Conservation (phyloP, 2,113 vertebrate genomes). For the Miniopterus natalensis region DNA sequence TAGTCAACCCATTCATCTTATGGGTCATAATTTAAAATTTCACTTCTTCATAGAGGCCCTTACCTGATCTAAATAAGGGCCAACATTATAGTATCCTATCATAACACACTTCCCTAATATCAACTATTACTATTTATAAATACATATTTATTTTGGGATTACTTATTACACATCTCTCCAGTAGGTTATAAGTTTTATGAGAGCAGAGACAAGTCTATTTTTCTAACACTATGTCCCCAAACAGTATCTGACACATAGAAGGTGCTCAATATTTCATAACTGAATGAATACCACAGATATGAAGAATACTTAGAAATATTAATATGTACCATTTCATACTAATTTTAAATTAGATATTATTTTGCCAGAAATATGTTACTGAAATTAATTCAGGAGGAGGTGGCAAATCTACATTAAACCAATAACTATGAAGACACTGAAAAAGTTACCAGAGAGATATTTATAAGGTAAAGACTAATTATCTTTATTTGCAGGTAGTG, state of each 20-base stretch:
- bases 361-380: slow-evolving; percentile 50
- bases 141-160: neutral
- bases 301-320: neutral
- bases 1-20: neutral
- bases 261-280: slow-evolving; percentile 9
- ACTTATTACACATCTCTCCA: neutral
- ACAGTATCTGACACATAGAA: neutral
- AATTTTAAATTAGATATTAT: slow-evolving; percentile 45
- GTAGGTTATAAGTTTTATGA: slow-evolving; percentile 19
- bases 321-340: neutral
- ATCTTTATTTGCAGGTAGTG: slow-evolving; percentile 17
- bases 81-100: neutral
- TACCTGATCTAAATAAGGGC: neutral
- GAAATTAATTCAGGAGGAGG: slow-evolving; percentile 10
- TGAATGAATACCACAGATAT: neutral
- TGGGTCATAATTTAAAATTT: slow-evolving; percentile 44
- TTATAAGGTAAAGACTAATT: slow-evolving; percentile 10
- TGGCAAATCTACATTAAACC: slow-evolving; percentile 47
- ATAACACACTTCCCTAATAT: neutral
- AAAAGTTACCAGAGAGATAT: slow-evolving; percentile 21
- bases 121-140: slow-evolving; percentile 4
- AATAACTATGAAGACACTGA: slow-evolving; percentile 39
- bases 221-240: neutral
- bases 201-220: slow-evolving; percentile 14
- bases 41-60: neutral